These are phyloP conservation scores for Lanius collurio DNA, from an alignment of 2,113 vertebrate genomes.

Conservation along the genomic window DNA sequence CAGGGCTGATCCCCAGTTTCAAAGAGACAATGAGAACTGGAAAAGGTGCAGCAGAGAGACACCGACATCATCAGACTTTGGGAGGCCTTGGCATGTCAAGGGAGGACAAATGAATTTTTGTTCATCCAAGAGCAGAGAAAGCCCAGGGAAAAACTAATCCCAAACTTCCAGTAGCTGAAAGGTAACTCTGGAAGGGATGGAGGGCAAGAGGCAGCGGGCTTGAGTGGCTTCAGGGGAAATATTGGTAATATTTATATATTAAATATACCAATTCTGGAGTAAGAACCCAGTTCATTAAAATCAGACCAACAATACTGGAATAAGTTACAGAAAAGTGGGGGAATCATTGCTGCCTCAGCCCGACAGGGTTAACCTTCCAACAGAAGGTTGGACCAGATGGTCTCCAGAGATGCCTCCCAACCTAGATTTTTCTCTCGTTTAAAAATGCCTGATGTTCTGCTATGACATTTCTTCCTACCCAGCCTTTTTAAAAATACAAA, in stretches of 20 bases:
- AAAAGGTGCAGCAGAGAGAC: neutral
- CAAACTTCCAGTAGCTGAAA: neutral
- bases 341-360: neutral
- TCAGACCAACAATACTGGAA: neutral
- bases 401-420: neutral
- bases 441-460: neutral
- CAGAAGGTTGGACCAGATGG: constrained; percentile 48
- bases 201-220: neutral
- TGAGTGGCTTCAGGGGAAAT: neutral
- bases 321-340: neutral
- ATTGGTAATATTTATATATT: no score
- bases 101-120: neutral
- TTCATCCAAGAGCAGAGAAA: neutral
- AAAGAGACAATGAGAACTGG: neutral
- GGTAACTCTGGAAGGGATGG: neutral
- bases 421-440: neutral
- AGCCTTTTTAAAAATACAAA: neutral
- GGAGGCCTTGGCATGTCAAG: neutral
- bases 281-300: neutral
- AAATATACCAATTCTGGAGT: neutral
- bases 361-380: constrained; percentile 44
- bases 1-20: neutral
- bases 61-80: fast-evolving
- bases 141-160: neutral
- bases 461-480: neutral